Conservation (phyloP, 2,888 invertebrate species). For the Lasius fuliginosus region DNA sequence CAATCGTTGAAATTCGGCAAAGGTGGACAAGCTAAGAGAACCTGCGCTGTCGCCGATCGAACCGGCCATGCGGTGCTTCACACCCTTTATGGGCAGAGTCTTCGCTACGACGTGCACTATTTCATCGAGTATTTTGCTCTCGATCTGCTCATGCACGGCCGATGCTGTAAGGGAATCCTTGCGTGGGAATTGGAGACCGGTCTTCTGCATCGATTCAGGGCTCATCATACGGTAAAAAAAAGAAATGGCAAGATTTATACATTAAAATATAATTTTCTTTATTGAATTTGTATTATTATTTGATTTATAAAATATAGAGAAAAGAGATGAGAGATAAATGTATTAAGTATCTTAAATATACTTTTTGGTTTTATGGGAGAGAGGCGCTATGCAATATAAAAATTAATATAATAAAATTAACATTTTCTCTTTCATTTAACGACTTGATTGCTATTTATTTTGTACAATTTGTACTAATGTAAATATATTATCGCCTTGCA, state of each 20-base stretch:
- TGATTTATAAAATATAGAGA: neutral
- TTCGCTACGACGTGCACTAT: conserved; percentile 90
- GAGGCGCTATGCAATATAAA: too few relatives aligned
- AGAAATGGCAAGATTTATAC: neutral
- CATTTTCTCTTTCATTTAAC: neutral
- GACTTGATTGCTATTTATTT: neutral
- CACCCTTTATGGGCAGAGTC: conserved; percentile 90
- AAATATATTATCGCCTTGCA: conserved; percentile 49
- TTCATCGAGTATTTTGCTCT: conserved; percentile 91
- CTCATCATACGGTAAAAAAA: conserved; percentile 86
- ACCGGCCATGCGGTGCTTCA: conserved; percentile 91
- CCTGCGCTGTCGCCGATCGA: conserved; percentile 90
- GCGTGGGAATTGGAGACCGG: conserved; percentile 91
- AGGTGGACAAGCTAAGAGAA: conserved; percentile 89
- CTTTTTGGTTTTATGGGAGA: too few relatives aligned
- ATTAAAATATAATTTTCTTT: neutral
- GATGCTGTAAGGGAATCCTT: conserved; percentile 88
- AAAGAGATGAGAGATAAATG: too few relatives aligned
- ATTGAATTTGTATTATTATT: neutral
- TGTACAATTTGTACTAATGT: neutral
- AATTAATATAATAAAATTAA: conserved; percentile 1
- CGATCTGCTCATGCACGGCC: conserved; percentile 90
- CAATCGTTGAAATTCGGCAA: conserved; percentile 90
- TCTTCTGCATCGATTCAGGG: conserved; percentile 89
- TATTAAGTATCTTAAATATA: too few relatives aligned